Conservation (phyloP, 1,140 invertebrate species). For the Heliothis virescens region DNA sequence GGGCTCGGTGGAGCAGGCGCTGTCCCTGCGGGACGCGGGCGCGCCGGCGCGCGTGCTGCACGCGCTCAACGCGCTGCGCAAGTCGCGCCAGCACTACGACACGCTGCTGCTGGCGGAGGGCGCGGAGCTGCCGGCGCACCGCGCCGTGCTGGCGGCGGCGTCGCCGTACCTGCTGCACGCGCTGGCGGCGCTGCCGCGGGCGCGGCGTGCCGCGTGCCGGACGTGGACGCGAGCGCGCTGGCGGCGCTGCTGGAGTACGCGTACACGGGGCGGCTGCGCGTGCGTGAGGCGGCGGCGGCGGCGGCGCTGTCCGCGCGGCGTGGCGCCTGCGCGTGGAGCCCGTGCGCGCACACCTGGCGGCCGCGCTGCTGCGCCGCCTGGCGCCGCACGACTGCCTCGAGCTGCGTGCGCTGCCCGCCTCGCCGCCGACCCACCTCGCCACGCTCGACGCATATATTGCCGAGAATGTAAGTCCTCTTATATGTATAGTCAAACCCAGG, state of each 20-base stretch:
- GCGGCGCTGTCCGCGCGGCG: slow-evolving; percentile 91
- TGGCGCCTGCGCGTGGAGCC: slow-evolving; percentile 91
- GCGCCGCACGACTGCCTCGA: slow-evolving; percentile 90
- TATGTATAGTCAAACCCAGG: no score
- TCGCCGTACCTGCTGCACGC: slow-evolving; percentile 93
- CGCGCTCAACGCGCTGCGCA: slow-evolving; percentile 91
- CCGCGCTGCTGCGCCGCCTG: slow-evolving; percentile 90
- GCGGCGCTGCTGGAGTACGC: slow-evolving; percentile 92
- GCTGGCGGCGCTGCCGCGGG: slow-evolving; percentile 88
- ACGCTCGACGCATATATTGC: slow-evolving; percentile 91
- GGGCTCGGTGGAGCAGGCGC: slow-evolving; percentile 53
- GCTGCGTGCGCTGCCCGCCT: slow-evolving; percentile 90
- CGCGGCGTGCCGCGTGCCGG: slow-evolving; percentile 52
- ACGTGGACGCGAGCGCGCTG: slow-evolving; percentile 88
- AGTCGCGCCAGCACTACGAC: slow-evolving; percentile 93
- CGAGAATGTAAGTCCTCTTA: slow-evolving; percentile 87
- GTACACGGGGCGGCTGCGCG: slow-evolving; percentile 89
- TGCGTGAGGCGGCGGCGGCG: slow-evolving; percentile 87
- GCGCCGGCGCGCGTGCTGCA: slow-evolving; percentile 87
- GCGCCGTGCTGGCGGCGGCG: slow-evolving; percentile 91
- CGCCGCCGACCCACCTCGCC: slow-evolving; percentile 59
- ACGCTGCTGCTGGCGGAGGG: slow-evolving; percentile 91
- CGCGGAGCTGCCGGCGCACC: slow-evolving; percentile 91
- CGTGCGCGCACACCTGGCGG: slow-evolving; percentile 90
- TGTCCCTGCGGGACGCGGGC: slow-evolving; percentile 82